A percentile compares a stretch with the other conserved stretches of the same genome.
These are phyloP conservation scores for Lagodon rhomboides DNA, from an alignment of 2,797 vertebrate genomes.

Conservation along the genomic window DNA sequence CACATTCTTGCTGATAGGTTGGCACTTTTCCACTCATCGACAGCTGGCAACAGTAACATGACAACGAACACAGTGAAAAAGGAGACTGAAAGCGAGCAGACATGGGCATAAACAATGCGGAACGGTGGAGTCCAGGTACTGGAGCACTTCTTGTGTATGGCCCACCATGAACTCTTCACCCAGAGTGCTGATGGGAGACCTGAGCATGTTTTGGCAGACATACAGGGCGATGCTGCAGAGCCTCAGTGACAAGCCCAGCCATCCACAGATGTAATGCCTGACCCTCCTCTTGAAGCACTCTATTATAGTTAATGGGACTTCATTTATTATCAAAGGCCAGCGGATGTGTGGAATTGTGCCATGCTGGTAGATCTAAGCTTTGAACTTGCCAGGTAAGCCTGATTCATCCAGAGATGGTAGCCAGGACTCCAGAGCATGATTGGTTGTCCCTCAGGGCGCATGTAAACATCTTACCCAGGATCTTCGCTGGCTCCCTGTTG, in stretches of 20 bases:
- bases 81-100: not conserved
- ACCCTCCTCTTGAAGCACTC: not conserved
- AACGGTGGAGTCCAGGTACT: too few relatives aligned
- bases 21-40: not conserved
- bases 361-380: not conserved
- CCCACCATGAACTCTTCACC: not conserved
- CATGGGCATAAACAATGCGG: not conserved
- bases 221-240: not conserved
- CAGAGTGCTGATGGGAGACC: not conserved
- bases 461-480: not conserved
- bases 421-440: not conserved
- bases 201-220: not conserved
- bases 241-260: too few relatives aligned
- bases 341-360: not conserved
- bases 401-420: not conserved
- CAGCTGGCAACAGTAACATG: not conserved
- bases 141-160: too few relatives aligned
- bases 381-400: not conserved
- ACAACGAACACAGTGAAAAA: not conserved
- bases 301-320: not conserved
- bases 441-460: not conserved
- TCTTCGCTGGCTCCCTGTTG: not conserved
- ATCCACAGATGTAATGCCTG: not conserved
- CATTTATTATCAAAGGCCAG: conserved; percentile 19
- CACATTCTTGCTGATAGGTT: not conserved